These are phyloP conservation scores for Platyrinchus mystaceus DNA, from an alignment of 2,797 vertebrate species.

Conservation along the genomic window DNA sequence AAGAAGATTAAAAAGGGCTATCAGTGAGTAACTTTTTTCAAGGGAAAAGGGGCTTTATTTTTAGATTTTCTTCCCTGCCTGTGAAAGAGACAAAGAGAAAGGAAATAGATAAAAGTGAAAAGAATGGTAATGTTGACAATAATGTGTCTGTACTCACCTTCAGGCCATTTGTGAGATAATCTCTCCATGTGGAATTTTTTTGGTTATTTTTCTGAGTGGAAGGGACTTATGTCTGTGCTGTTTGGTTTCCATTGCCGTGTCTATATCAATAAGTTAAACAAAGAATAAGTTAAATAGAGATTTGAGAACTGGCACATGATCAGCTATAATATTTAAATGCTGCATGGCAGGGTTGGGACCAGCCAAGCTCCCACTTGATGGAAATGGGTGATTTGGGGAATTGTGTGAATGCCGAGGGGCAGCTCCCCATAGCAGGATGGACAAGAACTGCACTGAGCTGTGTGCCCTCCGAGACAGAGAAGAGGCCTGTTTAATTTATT, in stretches of 20 bases:
- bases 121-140: neutral
- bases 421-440: neutral
- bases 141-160: neutral
- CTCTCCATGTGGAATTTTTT: neutral
- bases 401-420: neutral
- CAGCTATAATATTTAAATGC: neutral
- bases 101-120: neutral
- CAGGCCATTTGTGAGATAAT: neutral
- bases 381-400: neutral
- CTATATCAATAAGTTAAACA: neutral
- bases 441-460: neutral
- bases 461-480: neutral
- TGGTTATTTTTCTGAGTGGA: neutral
- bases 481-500: neutral
- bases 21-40: neutral
- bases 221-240: rapidly evolving
- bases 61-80: neutral
- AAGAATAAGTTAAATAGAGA: no score
- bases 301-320: neutral
- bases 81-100: neutral
- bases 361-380: rapidly evolving
- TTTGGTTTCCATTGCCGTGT: neutral
- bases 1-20: neutral
- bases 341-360: neutral
- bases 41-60: neutral